A percentile compares a stretch with the other conserved stretches of the same genome.
These are phyloP conservation scores for Coptodon rendalli DNA, from an alignment of 2,113 vertebrate genomes.

Conservation along the genomic window DNA sequence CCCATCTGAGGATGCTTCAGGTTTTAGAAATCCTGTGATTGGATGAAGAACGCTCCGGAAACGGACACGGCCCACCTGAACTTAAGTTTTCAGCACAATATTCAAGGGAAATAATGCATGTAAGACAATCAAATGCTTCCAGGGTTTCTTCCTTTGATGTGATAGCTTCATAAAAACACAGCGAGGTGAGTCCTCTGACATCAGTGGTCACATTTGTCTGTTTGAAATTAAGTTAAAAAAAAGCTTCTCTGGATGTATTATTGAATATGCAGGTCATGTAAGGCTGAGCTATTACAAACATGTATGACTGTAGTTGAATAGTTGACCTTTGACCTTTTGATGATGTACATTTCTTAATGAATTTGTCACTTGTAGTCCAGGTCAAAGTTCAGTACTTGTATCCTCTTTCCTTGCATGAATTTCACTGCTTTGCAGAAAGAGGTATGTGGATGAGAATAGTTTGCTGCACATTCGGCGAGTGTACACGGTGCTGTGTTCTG, in stretches of 20 bases:
- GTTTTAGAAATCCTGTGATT: constrained; percentile 3
- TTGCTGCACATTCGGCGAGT: constrained; percentile 41
- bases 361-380: constrained; percentile 40
- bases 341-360: constrained; percentile 42
- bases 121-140: constrained; percentile 62
- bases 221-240: not conserved
- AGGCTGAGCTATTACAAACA: constrained; percentile 31
- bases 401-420: constrained; percentile 59
- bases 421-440: constrained; percentile 46
- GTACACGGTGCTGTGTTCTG: constrained; percentile 41
- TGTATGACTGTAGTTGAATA: constrained; percentile 43
- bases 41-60: not conserved
- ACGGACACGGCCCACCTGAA: not conserved
- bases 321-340: constrained; percentile 19
- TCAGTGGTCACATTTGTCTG: constrained; percentile 18
- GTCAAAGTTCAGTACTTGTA: constrained; percentile 38
- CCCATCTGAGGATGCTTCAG: constrained; percentile 35
- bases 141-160: constrained; percentile 28
- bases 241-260: constrained; percentile 36
- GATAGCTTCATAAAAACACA: constrained; percentile 19
- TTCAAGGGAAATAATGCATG: constrained; percentile 44
- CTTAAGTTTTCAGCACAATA: not conserved
- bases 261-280: constrained; percentile 38
- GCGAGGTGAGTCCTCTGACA: constrained; percentile 4
- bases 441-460: constrained; percentile 16